Evolutionary conservation across 2,113 vertebrate genomes (phyloP).

Genomic region (Parotia lawesii): DNA sequence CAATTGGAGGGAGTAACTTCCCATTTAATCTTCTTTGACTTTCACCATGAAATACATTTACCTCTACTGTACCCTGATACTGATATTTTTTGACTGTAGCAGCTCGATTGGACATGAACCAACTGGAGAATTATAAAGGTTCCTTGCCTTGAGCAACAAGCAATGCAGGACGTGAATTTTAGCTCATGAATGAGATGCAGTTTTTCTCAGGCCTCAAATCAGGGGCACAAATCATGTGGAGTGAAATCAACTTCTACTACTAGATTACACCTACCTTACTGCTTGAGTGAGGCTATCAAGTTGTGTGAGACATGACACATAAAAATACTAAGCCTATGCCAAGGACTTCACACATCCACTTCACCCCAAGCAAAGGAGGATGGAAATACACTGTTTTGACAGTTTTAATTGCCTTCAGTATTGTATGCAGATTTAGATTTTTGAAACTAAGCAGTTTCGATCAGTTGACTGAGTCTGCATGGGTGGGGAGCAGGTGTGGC

Average conservation of each 20-base stretch:
- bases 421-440: background rate
- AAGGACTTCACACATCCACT: background rate
- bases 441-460: background rate
- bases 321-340: background rate
- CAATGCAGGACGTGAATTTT: background rate
- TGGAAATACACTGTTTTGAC: background rate
- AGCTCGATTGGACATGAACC: background rate
- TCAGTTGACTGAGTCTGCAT: background rate
- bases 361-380: background rate
- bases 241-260: background rate
- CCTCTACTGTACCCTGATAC: background rate
- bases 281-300: background rate
- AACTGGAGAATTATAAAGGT: background rate
- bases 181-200: background rate
- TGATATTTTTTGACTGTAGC: background rate
- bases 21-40: background rate
- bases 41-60: background rate
- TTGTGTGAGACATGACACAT: background rate
- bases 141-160: background rate
- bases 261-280: background rate
- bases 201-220: background rate
- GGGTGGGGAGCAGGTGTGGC: background rate
- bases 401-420: background rate
- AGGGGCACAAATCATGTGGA: background rate
- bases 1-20: background rate